phyloP scores from a whole-genome alignment of 2,113 vertebrate genomes.

The Genyomyrus donnyi region DNA sequence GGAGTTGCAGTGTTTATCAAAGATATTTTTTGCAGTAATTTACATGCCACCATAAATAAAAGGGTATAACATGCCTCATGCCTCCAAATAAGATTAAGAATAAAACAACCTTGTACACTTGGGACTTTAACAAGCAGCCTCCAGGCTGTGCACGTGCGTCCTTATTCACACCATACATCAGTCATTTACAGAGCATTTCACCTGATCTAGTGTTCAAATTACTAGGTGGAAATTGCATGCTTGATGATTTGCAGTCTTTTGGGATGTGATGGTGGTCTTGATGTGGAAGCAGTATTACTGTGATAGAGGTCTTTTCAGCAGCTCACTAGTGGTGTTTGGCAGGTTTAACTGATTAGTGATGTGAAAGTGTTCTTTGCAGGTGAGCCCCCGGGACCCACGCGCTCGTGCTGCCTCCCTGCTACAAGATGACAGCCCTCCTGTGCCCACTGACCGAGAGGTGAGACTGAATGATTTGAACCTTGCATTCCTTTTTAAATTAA shows the following conservation, averaged over 20 bases:
- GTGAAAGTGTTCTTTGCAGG: conserved; percentile 33
- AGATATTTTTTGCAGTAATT: neutral
- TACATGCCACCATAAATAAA: neutral
- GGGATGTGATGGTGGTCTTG: neutral
- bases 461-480: conserved; percentile 32
- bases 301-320: neutral
- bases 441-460: conserved; percentile 78
- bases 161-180: neutral
- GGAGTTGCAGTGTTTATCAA: neutral
- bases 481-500: neutral
- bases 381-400: conserved; percentile 48
- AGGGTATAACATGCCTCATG: neutral
- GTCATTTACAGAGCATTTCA: neutral
- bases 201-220: neutral
- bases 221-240: neutral
- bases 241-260: neutral
- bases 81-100: neutral
- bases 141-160: neutral
- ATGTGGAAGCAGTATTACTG: neutral
- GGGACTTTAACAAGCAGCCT: neutral
- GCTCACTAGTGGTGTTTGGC: neutral
- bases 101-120: neutral
- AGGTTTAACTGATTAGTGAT: neutral
- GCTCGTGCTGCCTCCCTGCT: conserved; percentile 54
- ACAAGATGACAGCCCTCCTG: conserved; percentile 58